These are phyloP conservation scores for Portevinia maculata DNA, from an alignment of 2,888 invertebrate genomes.

Conservation along the genomic window DNA sequence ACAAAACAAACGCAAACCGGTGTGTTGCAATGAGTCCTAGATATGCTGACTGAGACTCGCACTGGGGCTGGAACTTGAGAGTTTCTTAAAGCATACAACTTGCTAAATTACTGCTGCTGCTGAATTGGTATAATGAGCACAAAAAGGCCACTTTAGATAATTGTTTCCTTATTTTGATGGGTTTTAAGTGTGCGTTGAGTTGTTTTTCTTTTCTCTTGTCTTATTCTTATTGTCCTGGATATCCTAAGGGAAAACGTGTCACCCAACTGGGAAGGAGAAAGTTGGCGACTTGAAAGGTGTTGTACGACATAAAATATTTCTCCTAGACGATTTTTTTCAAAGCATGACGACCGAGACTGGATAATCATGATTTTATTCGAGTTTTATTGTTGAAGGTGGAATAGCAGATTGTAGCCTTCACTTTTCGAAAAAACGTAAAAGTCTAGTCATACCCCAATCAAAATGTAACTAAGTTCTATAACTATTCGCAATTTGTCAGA, in stretches of 20 bases:
- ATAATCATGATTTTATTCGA: too few relatives aligned
- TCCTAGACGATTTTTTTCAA: too few relatives aligned
- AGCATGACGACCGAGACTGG: too few relatives aligned
- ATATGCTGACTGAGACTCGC: too few relatives aligned
- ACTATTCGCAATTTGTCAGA: conserved; percentile 17
- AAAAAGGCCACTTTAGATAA: conserved; percentile 59
- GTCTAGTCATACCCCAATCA: too few relatives aligned
- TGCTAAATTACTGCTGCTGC: background rate
- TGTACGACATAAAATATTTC: too few relatives aligned
- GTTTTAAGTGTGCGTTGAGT: conserved; percentile 3
- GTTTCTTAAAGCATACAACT: conserved; percentile 22
- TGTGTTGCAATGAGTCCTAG: conserved; percentile 22
- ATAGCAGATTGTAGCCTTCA: too few relatives aligned
- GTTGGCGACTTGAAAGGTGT: background rate
- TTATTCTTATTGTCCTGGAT: background rate
- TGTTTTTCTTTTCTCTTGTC: too few relatives aligned
- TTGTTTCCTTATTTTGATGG: conserved; percentile 57
- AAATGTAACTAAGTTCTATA: too few relatives aligned
- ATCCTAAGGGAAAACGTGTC: conserved; percentile 38
- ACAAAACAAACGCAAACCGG: conserved; percentile 33
- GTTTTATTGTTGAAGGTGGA: too few relatives aligned
- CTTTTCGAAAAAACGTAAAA: too few relatives aligned
- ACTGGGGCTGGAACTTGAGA: background rate
- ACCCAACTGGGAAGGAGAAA: conserved; percentile 3
- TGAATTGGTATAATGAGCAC: conserved; percentile 25